Evolutionary conservation across 2,797 vertebrate species (phyloP), one percentile per base, ranked within the genome.

Genomic region (Urophycis tenuis): DNA sequence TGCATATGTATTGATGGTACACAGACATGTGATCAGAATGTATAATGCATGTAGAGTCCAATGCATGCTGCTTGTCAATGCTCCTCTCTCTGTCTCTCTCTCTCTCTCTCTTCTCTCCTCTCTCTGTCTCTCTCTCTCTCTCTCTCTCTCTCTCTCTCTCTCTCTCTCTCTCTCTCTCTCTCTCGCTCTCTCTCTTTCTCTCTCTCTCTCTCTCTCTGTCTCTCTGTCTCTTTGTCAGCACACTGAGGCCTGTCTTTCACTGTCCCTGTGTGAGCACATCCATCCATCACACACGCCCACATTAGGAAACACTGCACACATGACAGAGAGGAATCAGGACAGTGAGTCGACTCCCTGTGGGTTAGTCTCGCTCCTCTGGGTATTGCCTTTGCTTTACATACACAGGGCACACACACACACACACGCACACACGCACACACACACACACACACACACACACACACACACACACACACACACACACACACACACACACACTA

Each of bases 221-320:
- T 3, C 17, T 60, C 17, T 60, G 53, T 60, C 49, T 74, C 17
- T 76, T 67, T 53, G 32, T 36, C 8, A 71, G 60, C 67, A n/a
- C 31, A 45, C 60, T 39, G 76, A 70, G 77, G 22, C 76, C 80
- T 77, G 70, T 69, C 76, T 74, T 82, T 80, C 60, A 77, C 41
- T 73, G 30, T 84, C 73, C 75, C 77, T 64, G 33, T 82, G 75
- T 1, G 49, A 34, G 15, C 31, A 22, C 4, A 25, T 6, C 29
- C 70, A 69, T 78, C 73, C 77, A 79, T 78, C 77, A 79, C 45
- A 35, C 25, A 11, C 0, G 71, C 71, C 17, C 78, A 25, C 32
- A n/a, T 71, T 31, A 45, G 73, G 36, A 29, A 7, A 71, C 36
- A 15, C 12, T 35, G 41, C 72, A 73, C 31, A 36, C 72, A 39